A percentile compares a stretch with the other conserved stretches of the same genome.
Evolutionary conservation across 2,797 vertebrate genomes (phyloP).

Genomic region (Odontamblyopus rebecca): DNA sequence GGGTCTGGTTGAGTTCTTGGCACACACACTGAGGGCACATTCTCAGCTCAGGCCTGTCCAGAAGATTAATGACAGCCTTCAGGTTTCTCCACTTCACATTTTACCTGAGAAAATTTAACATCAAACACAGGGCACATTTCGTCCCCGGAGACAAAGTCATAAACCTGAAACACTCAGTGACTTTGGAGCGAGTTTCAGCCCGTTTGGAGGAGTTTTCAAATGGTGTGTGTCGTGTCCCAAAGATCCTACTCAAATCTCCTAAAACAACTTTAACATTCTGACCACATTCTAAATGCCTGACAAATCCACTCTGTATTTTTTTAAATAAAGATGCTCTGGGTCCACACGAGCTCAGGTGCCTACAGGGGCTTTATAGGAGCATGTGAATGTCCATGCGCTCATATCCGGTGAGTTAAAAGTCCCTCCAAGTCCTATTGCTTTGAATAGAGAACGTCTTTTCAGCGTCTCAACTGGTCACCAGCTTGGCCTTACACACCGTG

Average conservation of each 20-base stretch:
- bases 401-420: too few relatives aligned
- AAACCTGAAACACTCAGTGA: not conserved
- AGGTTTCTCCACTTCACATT: slow-evolving; percentile 40
- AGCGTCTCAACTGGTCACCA: too few relatives aligned
- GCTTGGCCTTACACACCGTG: too few relatives aligned
- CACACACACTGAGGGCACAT: slow-evolving; percentile 26
- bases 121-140: slow-evolving; percentile 1
- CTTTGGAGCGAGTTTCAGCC: not conserved
- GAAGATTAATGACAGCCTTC: slow-evolving; percentile 73
- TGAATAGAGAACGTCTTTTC: too few relatives aligned
- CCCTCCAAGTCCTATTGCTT: too few relatives aligned
- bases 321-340: too few relatives aligned
- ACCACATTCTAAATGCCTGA: not conserved
- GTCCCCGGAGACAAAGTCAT: not conserved
- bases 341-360: too few relatives aligned
- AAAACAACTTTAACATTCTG: too few relatives aligned
- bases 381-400: too few relatives aligned
- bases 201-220: not conserved
- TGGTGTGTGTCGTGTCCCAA: not conserved
- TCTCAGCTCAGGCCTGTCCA: slow-evolving; percentile 59
- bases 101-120: slow-evolving; percentile 26
- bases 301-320: not conserved
- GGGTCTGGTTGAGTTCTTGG: slow-evolving; percentile 1
- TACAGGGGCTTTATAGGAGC: too few relatives aligned
- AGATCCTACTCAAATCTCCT: not conserved